Conservation (phyloP, 2,888 invertebrate species). For the Archaeoteleia sp. region DNA sequence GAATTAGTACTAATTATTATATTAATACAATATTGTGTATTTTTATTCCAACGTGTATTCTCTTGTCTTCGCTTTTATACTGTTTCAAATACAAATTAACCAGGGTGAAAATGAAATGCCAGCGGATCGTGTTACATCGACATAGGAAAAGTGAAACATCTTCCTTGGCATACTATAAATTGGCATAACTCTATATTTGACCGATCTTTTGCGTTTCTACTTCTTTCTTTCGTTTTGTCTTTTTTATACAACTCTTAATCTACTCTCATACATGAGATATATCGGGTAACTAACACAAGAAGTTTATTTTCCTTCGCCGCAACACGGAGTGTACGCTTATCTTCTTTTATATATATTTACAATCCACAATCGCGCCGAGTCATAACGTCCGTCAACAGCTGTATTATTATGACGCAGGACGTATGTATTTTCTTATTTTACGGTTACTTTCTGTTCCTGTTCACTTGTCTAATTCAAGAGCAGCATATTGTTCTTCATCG, state of each 20-base stretch:
- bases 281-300: constrained; percentile 36
- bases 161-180: no score
- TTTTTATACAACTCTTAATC: constrained; percentile 32
- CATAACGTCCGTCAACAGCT: no score
- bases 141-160: no score
- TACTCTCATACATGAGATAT: constrained; percentile 27
- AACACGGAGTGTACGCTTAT: constrained; percentile 63
- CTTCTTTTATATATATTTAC: constrained; percentile 70
- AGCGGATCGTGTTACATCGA: constrained; percentile 65
- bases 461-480: constrained; percentile 79
- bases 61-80: constrained; percentile 46
- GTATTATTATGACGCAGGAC: constrained; percentile 58
- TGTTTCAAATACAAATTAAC: constrained; percentile 64
- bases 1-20: constrained; percentile 30
- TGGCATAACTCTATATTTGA: no score
- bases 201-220: no score
- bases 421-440: constrained; percentile 41
- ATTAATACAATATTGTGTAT: constrained; percentile 52
- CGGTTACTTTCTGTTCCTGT: constrained; percentile 24
- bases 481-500: constrained; percentile 89
- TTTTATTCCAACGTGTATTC: constrained; percentile 40
- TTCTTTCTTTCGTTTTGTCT: constrained; percentile 7
- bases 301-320: constrained; percentile 30
- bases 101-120: constrained; percentile 63
- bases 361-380: constrained; percentile 64